These are phyloP conservation scores for Drosophila eugracilis DNA, from an alignment of 1,140 invertebrate species.

Conservation along the genomic window DNA sequence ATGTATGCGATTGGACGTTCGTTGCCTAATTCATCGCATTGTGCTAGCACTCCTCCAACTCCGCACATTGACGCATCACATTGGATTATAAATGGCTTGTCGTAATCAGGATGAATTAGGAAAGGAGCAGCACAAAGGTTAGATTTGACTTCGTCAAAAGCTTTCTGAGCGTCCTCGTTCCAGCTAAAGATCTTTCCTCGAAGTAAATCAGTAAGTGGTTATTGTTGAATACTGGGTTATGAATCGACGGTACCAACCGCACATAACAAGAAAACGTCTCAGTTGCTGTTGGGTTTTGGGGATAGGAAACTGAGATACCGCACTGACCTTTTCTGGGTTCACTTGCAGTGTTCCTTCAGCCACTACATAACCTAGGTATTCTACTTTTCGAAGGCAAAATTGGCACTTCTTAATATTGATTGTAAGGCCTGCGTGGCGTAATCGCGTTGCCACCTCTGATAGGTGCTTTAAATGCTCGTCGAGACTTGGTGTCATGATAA, in stretches of 20 bases:
- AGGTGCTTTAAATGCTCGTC: too few species aligned
- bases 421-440: not conserved
- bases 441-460: too few species aligned
- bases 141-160: slow-evolving; percentile 6
- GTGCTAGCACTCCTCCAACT: too few species aligned
- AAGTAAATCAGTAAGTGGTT: too few species aligned
- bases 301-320: not conserved
- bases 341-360: too few species aligned
- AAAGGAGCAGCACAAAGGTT: slow-evolving; percentile 7
- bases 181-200: too few species aligned
- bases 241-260: slow-evolving; percentile 9
- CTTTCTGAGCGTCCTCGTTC: too few species aligned
- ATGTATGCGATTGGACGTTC: too few species aligned
- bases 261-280: slow-evolving; percentile 3
- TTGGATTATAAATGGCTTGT: slow-evolving; percentile 8
- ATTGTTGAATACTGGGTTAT: too few species aligned
- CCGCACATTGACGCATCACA: slow-evolving; percentile 6
- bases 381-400: not conserved
- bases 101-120: not conserved
- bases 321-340: not conserved
- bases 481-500: too few species aligned
- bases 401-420: slow-evolving; percentile 2
- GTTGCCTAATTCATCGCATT: too few species aligned
- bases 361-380: not conserved
- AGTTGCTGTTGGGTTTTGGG: slow-evolving; percentile 1